Conservation (phyloP, 2,113 vertebrate species). For the Hemiscyllium ocellatum region DNA sequence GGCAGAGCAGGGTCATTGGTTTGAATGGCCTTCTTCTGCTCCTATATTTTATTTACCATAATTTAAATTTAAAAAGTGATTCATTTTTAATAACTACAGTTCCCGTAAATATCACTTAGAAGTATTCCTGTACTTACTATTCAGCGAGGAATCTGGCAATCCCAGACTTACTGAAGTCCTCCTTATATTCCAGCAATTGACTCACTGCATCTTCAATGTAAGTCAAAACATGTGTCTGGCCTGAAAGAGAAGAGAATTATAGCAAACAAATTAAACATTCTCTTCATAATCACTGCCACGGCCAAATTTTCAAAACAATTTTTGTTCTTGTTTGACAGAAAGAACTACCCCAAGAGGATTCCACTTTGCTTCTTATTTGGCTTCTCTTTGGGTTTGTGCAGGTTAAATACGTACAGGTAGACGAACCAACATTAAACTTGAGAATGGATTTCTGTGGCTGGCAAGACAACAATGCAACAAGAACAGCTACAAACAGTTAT, state of each 20-base stretch:
- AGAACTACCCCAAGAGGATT: neutral
- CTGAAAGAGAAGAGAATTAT: conserved; percentile 50
- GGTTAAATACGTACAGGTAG: neutral
- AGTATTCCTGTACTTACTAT: conserved; percentile 72
- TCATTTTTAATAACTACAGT: neutral
- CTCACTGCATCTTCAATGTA: conserved; percentile 89
- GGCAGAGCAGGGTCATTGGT: too few species aligned
- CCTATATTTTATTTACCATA: neutral
- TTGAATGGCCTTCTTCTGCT: too few species aligned
- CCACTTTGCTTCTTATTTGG: neutral
- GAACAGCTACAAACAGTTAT: neutral
- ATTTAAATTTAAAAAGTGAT: neutral
- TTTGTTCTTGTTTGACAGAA: neutral
- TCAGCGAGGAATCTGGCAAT: conserved; percentile 87
- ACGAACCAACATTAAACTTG: neutral
- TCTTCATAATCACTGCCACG: neutral
- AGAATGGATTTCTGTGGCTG: neutral
- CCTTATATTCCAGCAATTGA: conserved; percentile 85
- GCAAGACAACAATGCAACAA: neutral
- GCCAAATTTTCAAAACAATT: neutral
- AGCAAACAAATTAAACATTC: neutral
- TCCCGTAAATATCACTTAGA: neutral
- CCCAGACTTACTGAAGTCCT: conserved; percentile 82
- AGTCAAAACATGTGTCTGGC: conserved; percentile 77
- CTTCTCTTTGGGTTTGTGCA: neutral